phyloP scores from a whole-genome alignment of 2,113 vertebrate genomes.

The Tachysurus vachellii region DNA sequence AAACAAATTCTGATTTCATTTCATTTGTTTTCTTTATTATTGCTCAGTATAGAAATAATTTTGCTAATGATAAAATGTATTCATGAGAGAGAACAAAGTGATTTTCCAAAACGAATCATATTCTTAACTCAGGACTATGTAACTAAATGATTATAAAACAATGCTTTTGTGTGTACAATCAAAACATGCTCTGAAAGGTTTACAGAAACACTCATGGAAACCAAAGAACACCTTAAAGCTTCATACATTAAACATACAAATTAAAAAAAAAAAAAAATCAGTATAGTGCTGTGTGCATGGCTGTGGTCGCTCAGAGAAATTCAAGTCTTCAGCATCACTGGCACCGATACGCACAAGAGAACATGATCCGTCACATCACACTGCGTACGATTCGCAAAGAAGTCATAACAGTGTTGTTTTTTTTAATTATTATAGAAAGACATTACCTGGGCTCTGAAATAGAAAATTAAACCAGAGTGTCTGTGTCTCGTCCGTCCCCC shows the following conservation, averaged over 20 bases:
- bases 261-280: background rate
- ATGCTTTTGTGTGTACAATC: background rate
- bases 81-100: background rate
- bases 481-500: background rate
- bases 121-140: background rate
- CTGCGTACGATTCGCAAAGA: background rate
- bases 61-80: background rate
- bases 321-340: conserved; percentile 36
- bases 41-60: conserved; percentile 11
- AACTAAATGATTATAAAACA: background rate
- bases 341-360: conserved; percentile 31
- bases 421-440: background rate
- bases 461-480: background rate
- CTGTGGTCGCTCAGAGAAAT: conserved; percentile 13
- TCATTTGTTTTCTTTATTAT: conserved; percentile 1
- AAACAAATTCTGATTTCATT: background rate
- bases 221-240: background rate
- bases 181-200: background rate
- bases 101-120: background rate
- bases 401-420: background rate
- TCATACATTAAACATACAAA: background rate
- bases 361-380: conserved; percentile 26
- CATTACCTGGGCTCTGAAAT: background rate
- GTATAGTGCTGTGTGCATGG: conserved; percentile 18
- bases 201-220: background rate